Percentiles rank a stretch among this genome's conserved stretches.
These are phyloP conservation scores for Nipponacmea schrenckii DNA, from an alignment of 2,888 invertebrate species.

Conservation along the genomic window DNA sequence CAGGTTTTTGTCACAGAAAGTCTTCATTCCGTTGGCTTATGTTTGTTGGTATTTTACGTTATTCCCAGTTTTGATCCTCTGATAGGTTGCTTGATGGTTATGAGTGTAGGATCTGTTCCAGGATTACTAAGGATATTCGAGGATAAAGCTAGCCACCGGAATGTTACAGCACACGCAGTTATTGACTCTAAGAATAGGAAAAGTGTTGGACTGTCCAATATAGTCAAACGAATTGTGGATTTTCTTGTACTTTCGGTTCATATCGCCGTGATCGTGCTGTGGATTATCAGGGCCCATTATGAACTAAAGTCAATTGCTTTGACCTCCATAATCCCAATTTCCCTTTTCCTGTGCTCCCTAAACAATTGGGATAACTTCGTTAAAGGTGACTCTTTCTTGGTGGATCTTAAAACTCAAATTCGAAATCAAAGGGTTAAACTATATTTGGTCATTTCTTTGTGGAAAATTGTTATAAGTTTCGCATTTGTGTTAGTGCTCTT, in stretches of 20 bases:
- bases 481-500: slow-evolving; percentile 39
- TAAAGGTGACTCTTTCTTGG: slow-evolving; percentile 25
- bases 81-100: slow-evolving; percentile 35
- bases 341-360: slow-evolving; percentile 85
- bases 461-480: slow-evolving; percentile 46
- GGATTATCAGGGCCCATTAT: slow-evolving; percentile 22
- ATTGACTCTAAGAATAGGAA: neutral
- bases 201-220: neutral
- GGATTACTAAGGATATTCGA: slow-evolving; percentile 37
- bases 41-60: slow-evolving; percentile 45
- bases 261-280: slow-evolving; percentile 33
- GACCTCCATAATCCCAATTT: slow-evolving; percentile 81
- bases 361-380: slow-evolving; percentile 99
- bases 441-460: slow-evolving; percentile 29
- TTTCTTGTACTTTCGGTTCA: slow-evolving; percentile 34
- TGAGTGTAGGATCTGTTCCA: slow-evolving; percentile 39
- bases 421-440: slow-evolving; percentile 20
- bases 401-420: slow-evolving; percentile 9
- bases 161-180: neutral
- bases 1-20: slow-evolving; percentile 46
- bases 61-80: slow-evolving; percentile 49
- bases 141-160: neutral
- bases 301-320: slow-evolving; percentile 30
- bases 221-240: slow-evolving; percentile 26
- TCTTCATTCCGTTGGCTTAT: slow-evolving; percentile 46